A percentile compares a stretch with the other conserved stretches of the same genome.
Evolutionary conservation across 2,113 vertebrate genomes (phyloP).

Genomic region (Carassius auratus): DNA sequence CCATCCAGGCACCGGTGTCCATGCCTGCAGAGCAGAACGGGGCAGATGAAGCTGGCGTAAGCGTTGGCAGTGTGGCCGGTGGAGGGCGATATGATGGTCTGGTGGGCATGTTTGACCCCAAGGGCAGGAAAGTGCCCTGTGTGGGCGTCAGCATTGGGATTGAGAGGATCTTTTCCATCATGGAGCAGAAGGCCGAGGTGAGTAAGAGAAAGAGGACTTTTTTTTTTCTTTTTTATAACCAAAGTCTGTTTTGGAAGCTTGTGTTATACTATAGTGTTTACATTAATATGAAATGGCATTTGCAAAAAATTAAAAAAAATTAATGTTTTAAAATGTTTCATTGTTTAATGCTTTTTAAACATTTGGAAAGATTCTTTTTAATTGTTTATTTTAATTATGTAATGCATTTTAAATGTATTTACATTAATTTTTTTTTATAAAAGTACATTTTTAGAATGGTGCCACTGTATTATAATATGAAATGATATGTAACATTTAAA

Average conservation of each 20-base stretch:
- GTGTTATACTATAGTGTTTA: background rate
- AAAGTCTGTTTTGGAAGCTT: too few relatives aligned
- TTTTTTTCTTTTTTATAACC: too few relatives aligned
- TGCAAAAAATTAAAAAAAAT: too few relatives aligned
- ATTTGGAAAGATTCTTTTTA: background rate
- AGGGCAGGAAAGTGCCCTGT: constrained; percentile 89
- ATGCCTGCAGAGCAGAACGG: constrained; percentile 66
- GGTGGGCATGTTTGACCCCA: constrained; percentile 97
- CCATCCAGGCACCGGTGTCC: constrained; percentile 45
- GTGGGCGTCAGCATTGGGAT: constrained; percentile 96
- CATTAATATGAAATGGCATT: background rate
- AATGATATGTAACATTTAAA: background rate
- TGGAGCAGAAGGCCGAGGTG: constrained; percentile 92
- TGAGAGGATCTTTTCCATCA: constrained; percentile 92
- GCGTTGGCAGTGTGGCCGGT: constrained; percentile 90
- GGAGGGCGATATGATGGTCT: constrained; percentile 93
- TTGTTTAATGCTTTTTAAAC: background rate
- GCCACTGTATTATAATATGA: background rate
- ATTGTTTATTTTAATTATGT: too few relatives aligned
- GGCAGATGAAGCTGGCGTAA: constrained; percentile 74
- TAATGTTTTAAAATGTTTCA: background rate
- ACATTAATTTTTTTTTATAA: too few relatives aligned
- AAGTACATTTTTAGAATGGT: too few relatives aligned
- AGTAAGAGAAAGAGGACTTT: background rate
- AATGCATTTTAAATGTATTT: too few relatives aligned